A percentile compares a stretch with the other conserved stretches of the same genome.
Evolutionary conservation across 2,888 invertebrate species (phyloP).

Genomic region (Alentia gelatinosa): DNA sequence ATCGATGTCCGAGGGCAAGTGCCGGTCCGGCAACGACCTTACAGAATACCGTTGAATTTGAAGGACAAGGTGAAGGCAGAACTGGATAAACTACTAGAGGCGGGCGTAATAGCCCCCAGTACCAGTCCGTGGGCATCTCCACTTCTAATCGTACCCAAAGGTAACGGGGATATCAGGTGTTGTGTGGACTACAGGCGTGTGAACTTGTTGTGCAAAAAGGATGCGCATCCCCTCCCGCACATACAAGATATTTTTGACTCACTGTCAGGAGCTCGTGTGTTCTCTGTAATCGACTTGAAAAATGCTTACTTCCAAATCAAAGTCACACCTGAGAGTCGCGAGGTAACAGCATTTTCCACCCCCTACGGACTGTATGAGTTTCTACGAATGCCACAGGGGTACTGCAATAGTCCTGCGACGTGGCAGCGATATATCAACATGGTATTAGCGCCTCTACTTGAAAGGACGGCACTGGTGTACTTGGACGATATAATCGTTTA

Average conservation of each 20-base stretch:
- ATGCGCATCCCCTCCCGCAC: constrained; percentile 57
- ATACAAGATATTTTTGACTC: constrained; percentile 61
- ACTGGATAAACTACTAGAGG: neutral
- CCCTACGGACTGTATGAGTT: constrained; percentile 58
- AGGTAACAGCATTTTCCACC: constrained; percentile 55
- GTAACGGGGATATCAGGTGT: constrained; percentile 26
- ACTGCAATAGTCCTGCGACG: constrained; percentile 56
- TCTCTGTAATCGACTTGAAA: constrained; percentile 55
- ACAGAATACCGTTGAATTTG: neutral
- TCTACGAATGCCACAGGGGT: constrained; percentile 54
- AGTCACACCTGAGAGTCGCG: neutral
- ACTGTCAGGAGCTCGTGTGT: constrained; percentile 52
- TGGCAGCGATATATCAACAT: constrained; percentile 56
- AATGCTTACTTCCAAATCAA: constrained; percentile 57
- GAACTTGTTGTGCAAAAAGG: constrained; percentile 40
- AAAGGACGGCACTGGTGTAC: constrained; percentile 45
- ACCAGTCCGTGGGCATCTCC: neutral
- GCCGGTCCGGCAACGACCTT: neutral
- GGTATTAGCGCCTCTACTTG: neutral
- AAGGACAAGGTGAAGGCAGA: neutral
- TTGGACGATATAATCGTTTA: constrained; percentile 60
- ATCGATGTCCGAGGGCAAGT: neutral
- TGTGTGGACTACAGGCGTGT: constrained; percentile 59
- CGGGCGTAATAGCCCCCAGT: neutral
- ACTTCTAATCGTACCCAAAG: neutral